These are phyloP conservation scores for Dione vanillae DNA, from an alignment of 2,888 invertebrate species.

Conservation along the genomic window DNA sequence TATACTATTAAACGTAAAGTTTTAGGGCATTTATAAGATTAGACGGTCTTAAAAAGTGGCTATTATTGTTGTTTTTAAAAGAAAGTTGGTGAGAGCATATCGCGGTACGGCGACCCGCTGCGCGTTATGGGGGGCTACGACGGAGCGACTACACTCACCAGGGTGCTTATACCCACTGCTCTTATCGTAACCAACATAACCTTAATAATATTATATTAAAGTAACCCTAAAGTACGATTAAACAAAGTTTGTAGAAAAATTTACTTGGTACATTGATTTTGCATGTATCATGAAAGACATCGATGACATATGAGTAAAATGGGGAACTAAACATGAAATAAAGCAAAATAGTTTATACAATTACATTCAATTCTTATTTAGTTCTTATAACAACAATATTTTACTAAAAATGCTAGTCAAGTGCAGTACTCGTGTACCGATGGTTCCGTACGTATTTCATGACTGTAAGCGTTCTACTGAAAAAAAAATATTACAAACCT, in stretches of 20 bases:
- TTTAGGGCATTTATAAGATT: slow-evolving; percentile 31
- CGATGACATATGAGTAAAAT: no score
- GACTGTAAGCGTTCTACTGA: no score
- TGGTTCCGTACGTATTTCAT: no score
- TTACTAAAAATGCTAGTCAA: no score
- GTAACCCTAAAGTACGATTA: slow-evolving; percentile 47
- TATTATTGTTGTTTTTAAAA: slow-evolving; percentile 48
- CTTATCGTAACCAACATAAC: slow-evolving; percentile 71
- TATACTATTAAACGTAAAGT: background rate
- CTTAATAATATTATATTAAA: slow-evolving; percentile 66
- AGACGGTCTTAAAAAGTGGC: slow-evolving; percentile 39
- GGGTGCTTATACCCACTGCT: slow-evolving; percentile 70
- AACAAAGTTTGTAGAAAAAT: slow-evolving; percentile 33
- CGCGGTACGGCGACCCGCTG: slow-evolving; percentile 60
- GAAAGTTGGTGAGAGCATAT: slow-evolving; percentile 57
- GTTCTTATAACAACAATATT: no score
- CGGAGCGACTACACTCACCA: slow-evolving; percentile 67
- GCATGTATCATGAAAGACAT: background rate
- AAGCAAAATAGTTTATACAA: no score
- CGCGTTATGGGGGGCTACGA: slow-evolving; percentile 69
- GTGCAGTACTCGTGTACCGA: no score
- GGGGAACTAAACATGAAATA: no score
- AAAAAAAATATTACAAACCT: no score
- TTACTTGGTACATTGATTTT: slow-evolving; percentile 20
- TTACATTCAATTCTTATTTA: no score